phyloP scores from a whole-genome alignment of 2,888 invertebrate species.

The Aspidiotus rigidus region DNA sequence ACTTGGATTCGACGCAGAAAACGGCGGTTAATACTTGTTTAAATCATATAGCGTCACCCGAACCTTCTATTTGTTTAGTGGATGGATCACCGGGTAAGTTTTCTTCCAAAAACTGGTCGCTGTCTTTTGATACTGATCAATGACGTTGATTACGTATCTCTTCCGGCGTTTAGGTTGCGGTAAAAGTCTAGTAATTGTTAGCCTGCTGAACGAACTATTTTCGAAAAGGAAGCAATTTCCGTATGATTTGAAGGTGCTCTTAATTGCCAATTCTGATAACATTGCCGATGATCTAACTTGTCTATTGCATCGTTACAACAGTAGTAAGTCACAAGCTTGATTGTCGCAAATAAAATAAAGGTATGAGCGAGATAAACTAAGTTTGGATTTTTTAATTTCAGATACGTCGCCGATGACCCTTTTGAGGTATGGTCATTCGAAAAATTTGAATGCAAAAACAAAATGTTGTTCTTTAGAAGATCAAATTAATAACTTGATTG shows the following conservation, averaged over 20 bases:
- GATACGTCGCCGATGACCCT: not conserved
- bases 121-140: not conserved
- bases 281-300: slow-evolving; percentile 2
- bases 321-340: too few relatives aligned
- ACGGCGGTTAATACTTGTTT: slow-evolving; percentile 13
- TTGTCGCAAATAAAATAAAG: not conserved
- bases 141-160: not conserved
- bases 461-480: slow-evolving; percentile 1
- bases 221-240: not conserved
- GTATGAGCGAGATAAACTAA: not conserved
- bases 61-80: slow-evolving; percentile 8
- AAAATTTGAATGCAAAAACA: not conserved
- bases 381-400: not conserved
- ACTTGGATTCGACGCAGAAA: not conserved
- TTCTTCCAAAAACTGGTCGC: too few relatives aligned
- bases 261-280: not conserved
- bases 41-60: not conserved
- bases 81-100: slow-evolving; percentile 14
- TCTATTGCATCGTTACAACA: too few relatives aligned
- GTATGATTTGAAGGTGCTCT: not conserved
- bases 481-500: not conserved
- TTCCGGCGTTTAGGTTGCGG: not conserved
- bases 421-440: not conserved
- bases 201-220: not conserved
- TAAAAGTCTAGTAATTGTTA: slow-evolving; percentile 9